Percentiles rank a stretch among this genome's conserved stretches.
Conservation (phyloP, 2,113 vertebrate species). For the Corapipo altera region DNA sequence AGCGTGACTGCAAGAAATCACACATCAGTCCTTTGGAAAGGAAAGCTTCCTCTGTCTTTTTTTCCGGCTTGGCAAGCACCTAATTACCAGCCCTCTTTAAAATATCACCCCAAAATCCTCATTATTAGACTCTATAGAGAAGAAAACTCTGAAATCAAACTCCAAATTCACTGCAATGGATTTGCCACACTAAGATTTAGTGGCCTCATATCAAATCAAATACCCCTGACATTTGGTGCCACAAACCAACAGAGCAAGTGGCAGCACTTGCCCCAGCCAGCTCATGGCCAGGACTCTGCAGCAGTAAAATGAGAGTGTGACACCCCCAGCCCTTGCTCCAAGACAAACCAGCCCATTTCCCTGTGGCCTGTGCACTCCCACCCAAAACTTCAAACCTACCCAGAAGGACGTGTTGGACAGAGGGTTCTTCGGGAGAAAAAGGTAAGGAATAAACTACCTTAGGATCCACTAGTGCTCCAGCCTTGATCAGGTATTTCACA, state of each 20-base stretch:
- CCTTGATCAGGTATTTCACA: conserved; percentile 93
- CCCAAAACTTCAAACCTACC: background rate
- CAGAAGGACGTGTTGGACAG: background rate
- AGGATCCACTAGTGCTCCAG: conserved; percentile 86
- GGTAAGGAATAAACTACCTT: conserved; percentile 77
- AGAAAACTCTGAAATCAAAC: background rate
- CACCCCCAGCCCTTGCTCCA: background rate
- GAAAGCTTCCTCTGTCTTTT: conserved; percentile 9
- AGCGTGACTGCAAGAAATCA: background rate
- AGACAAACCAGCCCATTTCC: background rate
- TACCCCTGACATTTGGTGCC: too few species aligned
- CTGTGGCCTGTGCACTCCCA: background rate
- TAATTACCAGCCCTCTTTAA: background rate
- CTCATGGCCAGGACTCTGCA: background rate
- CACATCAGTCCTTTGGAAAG: background rate
- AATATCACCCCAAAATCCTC: conserved; percentile 20
- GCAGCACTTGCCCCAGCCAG: background rate
- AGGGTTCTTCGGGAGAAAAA: background rate
- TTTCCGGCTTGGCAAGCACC: background rate
- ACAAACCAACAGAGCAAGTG: background rate
- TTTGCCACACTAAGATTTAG: background rate
- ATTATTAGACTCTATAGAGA: background rate
- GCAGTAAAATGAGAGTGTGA: background rate
- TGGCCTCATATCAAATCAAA: background rate
- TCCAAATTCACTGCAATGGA: background rate